These are phyloP conservation scores for Lucilia cuprina DNA, from an alignment of 1,140 invertebrate genomes.

Conservation along the genomic window DNA sequence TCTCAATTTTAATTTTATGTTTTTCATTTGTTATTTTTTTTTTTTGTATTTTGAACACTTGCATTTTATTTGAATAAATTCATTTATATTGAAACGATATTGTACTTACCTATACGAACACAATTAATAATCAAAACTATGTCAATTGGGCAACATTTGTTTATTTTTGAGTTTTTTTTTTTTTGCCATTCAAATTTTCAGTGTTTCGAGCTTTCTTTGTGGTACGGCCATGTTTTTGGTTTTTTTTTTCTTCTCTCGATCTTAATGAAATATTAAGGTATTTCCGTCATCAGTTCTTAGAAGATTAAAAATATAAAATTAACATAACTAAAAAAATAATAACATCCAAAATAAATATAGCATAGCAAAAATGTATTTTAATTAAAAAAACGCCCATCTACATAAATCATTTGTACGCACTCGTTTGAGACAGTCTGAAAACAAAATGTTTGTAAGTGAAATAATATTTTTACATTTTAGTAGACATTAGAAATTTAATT, in stretches of 20 bases:
- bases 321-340: neutral
- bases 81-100: neutral
- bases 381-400: conserved; percentile 1
- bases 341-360: neutral
- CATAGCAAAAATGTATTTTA: neutral
- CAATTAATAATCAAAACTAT: neutral
- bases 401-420: conserved; percentile 10
- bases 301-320: neutral
- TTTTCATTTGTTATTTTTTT: neutral
- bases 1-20: neutral
- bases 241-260: neutral
- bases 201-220: neutral
- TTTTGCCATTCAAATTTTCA: neutral
- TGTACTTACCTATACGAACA: neutral
- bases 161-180: conserved; percentile 4
- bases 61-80: neutral
- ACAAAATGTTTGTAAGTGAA: neutral
- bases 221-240: neutral
- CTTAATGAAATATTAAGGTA: neutral
- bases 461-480: neutral
- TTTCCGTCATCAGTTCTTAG: conserved; percentile 10
- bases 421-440: neutral
- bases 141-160: conserved; percentile 22
- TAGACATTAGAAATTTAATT: neutral
- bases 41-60: neutral